phyloP scores from a whole-genome alignment of 2,797 vertebrate species.

The Melopsittacus undulatus region DNA sequence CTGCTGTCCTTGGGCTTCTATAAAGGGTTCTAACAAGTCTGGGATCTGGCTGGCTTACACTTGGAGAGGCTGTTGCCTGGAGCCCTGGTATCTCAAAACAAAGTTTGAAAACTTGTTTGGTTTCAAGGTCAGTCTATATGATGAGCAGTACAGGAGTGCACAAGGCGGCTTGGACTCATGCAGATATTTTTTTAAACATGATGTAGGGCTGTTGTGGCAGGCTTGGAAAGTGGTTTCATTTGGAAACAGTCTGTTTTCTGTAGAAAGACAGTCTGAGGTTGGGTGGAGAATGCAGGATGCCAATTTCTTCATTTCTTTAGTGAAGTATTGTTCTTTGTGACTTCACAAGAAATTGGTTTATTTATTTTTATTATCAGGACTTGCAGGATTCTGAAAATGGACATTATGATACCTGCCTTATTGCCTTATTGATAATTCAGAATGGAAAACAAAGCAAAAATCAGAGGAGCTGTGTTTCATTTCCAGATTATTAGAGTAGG shows the following conservation, averaged over 20 bases:
- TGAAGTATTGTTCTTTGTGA: not conserved
- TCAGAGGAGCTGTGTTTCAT: not conserved
- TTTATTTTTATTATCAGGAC: not conserved
- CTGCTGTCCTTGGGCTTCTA: not conserved
- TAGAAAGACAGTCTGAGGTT: not conserved
- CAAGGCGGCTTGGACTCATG: not conserved
- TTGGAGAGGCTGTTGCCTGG: not conserved
- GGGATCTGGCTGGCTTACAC: not conserved
- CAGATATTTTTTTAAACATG: not conserved
- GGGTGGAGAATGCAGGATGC: fast-evolving
- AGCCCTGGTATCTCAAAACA: not conserved
- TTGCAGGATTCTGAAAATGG: not conserved
- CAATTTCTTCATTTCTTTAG: not conserved
- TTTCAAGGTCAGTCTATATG: not conserved
- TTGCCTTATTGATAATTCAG: not conserved
- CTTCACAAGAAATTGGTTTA: not conserved
- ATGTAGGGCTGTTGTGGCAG: not conserved
- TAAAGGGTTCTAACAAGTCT: not conserved
- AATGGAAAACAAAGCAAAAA: not conserved
- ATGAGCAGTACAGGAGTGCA: not conserved
- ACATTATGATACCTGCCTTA: not conserved
- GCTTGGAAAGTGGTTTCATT: not conserved
- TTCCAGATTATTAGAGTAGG: not conserved
- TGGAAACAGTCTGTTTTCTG: not conserved
- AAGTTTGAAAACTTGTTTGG: not conserved